Evolutionary conservation across 2,888 invertebrate genomes (phyloP), one percentile per base, ranked within the genome.

Genomic region (Coremacera marginata): DNA sequence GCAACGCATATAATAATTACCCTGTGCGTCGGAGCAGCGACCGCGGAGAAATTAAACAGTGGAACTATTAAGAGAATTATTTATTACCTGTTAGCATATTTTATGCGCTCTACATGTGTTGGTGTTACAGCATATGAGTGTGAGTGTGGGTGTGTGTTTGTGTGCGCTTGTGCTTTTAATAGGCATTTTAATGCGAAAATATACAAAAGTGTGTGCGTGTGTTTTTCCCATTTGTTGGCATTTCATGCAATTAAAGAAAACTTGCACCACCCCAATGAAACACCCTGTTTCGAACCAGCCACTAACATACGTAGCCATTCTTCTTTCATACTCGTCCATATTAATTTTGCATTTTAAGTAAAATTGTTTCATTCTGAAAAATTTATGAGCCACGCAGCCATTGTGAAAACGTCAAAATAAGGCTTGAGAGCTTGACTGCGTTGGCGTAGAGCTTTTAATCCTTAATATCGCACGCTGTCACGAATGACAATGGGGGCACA

Each of bases 11-110:
- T 37, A 60, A 60, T 73, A 73, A 73, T 73, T 73, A 51, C 72
- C 62, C 62, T 16, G 51, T 31, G 62, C 9, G 27, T 19, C 44
- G 3, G 19, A 19, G 55, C 34, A 19, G 70, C 27, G 70, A 27
- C 51, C 71, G 14, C 19, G 27, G 34, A 60, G 63, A 49, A 73
- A 73, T 73, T 62, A 62, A 55, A 78, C 34, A 70, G 57, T 62
- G 74, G 55, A 51, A 57, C 78, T 70, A 71, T 68, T 70, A 70
- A 76, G 67, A 52, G 74, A 76, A 77, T 77, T 77, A 77, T 79
- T 76, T 79, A 79, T 77, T 76, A 79, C 77, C 76, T 73, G 73
- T 44, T 77, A 73, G 65, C 74, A 49, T 70, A 71, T 52, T 74
- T 71, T 27, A 44, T 63, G 49, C 34, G 19, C 37, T 70, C n/a